Percentiles rank a stretch among this genome's conserved stretches.
Evolutionary conservation across 2,113 vertebrate species (phyloP).

Genomic region (Antidorcas marsupialis): DNA sequence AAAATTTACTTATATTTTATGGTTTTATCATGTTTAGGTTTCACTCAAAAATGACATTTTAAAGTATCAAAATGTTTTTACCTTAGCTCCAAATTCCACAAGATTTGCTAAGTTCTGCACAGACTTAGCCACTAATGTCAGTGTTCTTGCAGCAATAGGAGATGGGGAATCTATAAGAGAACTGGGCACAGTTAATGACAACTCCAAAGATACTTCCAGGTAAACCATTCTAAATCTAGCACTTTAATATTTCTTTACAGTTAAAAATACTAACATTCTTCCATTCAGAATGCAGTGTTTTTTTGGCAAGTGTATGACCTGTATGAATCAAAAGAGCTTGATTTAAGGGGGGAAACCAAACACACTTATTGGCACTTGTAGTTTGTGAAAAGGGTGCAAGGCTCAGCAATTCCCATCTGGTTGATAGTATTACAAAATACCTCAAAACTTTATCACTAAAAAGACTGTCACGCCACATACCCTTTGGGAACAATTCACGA

Average conservation of each 20-base stretch:
- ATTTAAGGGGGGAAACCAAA: neutral
- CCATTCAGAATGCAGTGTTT: neutral
- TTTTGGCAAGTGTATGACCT: neutral
- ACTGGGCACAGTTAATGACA: conserved; percentile 21
- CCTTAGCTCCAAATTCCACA: conserved; percentile 99
- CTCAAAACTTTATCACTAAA: neutral
- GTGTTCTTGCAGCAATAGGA: conserved; percentile 93
- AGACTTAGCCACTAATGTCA: conserved; percentile 97
- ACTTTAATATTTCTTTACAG: neutral
- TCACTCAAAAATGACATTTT: neutral
- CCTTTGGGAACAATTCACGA: neutral
- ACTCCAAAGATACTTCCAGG: neutral
- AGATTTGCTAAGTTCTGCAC: conserved; percentile 99
- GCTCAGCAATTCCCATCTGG: neutral
- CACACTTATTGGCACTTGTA: neutral
- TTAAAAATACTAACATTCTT: conserved; percentile 1
- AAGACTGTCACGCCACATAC: neutral
- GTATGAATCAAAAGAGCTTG: neutral
- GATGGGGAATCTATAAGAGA: conserved; percentile 92
- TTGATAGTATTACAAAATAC: neutral
- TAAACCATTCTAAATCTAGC: neutral
- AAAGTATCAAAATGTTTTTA: conserved; percentile 69
- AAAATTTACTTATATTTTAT: neutral
- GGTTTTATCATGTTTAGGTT: neutral
- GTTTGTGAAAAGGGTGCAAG: neutral